Evolutionary conservation across 2,113 vertebrate genomes (phyloP).

Genomic region (Malurus melanocephalus): DNA sequence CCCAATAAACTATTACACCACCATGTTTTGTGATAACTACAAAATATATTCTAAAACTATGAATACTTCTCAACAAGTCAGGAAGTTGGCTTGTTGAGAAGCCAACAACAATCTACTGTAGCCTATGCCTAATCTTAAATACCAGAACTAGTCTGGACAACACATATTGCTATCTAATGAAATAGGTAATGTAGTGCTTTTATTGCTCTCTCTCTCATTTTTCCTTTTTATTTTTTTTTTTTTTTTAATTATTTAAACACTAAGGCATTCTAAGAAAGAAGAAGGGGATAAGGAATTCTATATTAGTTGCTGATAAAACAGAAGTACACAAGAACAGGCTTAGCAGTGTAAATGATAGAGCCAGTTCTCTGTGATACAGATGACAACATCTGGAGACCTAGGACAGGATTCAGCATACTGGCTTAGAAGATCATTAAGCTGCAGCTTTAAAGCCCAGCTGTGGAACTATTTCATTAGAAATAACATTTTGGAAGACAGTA

Average conservation of each 20-base stretch:
- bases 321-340: not conserved
- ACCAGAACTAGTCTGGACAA: not conserved
- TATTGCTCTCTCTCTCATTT: rapidly evolving
- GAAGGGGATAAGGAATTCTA: not conserved
- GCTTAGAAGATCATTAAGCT: not conserved
- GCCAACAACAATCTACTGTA: not conserved
- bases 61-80: not conserved
- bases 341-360: not conserved
- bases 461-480: not conserved
- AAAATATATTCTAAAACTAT: not conserved
- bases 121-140: not conserved
- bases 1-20: not conserved
- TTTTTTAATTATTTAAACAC: not conserved
- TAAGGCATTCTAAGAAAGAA: not conserved
- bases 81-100: no score
- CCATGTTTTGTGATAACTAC: not conserved
- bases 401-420: not conserved
- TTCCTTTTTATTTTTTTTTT: not conserved
- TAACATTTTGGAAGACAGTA: not conserved
- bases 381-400: not conserved
- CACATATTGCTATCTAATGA: not conserved
- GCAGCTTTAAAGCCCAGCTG: not conserved
- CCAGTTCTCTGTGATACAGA: not conserved
- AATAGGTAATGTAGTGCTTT: not conserved
- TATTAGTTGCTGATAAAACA: not conserved